These are phyloP conservation scores for Orgyia antiqua DNA, from an alignment of 2,888 invertebrate genomes.

Conservation along the genomic window DNA sequence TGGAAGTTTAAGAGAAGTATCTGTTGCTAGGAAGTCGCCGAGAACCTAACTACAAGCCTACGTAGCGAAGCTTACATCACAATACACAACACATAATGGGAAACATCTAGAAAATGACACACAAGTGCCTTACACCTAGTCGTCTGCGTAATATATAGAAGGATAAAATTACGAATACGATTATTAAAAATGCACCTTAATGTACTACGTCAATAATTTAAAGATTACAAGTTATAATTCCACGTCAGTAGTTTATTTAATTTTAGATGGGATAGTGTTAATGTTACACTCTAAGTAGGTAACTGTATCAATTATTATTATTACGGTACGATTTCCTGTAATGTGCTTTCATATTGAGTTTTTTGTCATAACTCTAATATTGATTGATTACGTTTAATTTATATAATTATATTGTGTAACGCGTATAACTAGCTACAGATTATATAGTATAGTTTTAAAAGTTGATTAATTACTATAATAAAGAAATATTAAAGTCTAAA, in stretches of 20 bases:
- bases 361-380: constrained; percentile 23
- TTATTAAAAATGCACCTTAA: constrained; percentile 72
- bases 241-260: constrained; percentile 26
- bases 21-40: constrained; percentile 72
- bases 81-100: constrained; percentile 66
- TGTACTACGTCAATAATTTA: constrained; percentile 54
- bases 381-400: constrained; percentile 44
- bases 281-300: constrained; percentile 30
- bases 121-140: constrained; percentile 59
- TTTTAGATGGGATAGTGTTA: constrained; percentile 19
- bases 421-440: constrained; percentile 61
- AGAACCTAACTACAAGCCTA: constrained; percentile 72
- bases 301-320: constrained; percentile 37
- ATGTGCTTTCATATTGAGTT: constrained; percentile 23
- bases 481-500: constrained; percentile 52
- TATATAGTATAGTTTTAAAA: constrained; percentile 62
- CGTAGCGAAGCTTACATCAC: constrained; percentile 66
- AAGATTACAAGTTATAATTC: constrained; percentile 44
- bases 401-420: constrained; percentile 51
- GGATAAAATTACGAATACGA: constrained; percentile 68
- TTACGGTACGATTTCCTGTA: constrained; percentile 21
- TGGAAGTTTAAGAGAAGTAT: constrained; percentile 72
- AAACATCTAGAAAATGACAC: constrained; percentile 69
- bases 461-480: constrained; percentile 61
- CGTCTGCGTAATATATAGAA: constrained; percentile 62